phyloP scores from a whole-genome alignment of 1,140 invertebrate genomes.

The Helicoverpa armigera region DNA sequence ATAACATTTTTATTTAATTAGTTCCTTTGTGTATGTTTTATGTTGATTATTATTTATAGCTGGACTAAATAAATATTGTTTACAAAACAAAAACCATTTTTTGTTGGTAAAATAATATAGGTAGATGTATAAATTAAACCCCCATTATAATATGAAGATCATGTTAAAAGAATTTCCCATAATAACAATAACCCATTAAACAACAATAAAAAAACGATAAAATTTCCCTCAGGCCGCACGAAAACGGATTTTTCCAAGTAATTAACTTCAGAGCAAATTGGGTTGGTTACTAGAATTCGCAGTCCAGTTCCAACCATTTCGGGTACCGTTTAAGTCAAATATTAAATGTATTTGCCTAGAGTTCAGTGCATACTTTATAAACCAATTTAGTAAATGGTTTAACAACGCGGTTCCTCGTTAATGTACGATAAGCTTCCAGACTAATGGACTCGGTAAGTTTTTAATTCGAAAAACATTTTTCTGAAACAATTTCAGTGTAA shows the following conservation, averaged over 20 bases:
- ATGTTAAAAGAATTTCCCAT: too few relatives aligned
- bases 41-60: too few relatives aligned
- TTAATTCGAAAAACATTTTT: too few relatives aligned
- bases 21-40: too few relatives aligned
- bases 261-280: slow-evolving; percentile 6
- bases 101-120: too few relatives aligned
- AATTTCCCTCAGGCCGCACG: neutral
- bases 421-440: neutral
- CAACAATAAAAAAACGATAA: slow-evolving; percentile 2
- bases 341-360: slow-evolving; percentile 16
- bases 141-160: too few relatives aligned
- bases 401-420: neutral
- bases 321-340: slow-evolving; percentile 4
- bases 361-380: slow-evolving; percentile 6
- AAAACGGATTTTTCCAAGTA: neutral
- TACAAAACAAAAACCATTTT: too few relatives aligned
- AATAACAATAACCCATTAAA: neutral
- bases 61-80: too few relatives aligned
- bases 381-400: slow-evolving; percentile 16
- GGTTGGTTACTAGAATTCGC: neutral
- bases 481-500: too few relatives aligned
- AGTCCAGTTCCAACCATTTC: neutral
- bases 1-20: too few relatives aligned
- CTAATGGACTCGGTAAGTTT: too few relatives aligned
- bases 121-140: too few relatives aligned